Evolutionary conservation across 2,888 invertebrate genomes (phyloP), one percentile per base, ranked within the genome.

Genomic region (Gnatocerus cornutus): DNA sequence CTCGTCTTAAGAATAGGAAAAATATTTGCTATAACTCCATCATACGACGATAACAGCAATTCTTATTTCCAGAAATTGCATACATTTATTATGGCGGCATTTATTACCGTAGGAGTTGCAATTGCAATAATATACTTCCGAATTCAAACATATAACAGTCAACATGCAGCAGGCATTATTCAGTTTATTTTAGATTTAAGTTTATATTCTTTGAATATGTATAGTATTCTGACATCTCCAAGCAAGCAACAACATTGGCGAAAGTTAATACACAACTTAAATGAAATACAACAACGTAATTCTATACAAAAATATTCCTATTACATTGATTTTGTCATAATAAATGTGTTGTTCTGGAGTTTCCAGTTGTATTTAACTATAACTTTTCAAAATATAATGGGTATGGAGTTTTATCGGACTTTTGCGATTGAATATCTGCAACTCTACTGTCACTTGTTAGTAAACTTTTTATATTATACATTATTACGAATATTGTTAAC

Each of bases 21-120:
- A 50, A 27, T 50, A 10, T 50, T 50, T 9, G 48, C 48, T 3
- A 6, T 50, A 9, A 29, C 27, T 50, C 48, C 48, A 6, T 8
- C 10, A 7, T 27, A 50, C 12, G n/a, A 21, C 16, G 48, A 50
- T 3, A 5, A n/a, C 1, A 50, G 8, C 7, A 10, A 29, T 1
- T 9, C 29, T 10, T 9, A 21, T 21, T 21, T 27, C 1, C 9
- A 3, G 8, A 27, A 50, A 27, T 9, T 50, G 5, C n/a, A 50
- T 10, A 1, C n/a, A 1, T 29, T 9, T 27, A 21, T 27, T n/a
- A 29, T 50, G 48, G 29, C 21, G 27, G n/a, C n/a, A 5, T 6
- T 29, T n/a, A 27, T 50, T 12, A 50, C 48, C 1, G 6, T 29
- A 10, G 48, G 48, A 5, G n/a, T 50, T 1, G 29, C 1, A 9